Evolutionary conservation across 2,113 vertebrate genomes (phyloP).

Genomic region (Scytalopus superciliaris): DNA sequence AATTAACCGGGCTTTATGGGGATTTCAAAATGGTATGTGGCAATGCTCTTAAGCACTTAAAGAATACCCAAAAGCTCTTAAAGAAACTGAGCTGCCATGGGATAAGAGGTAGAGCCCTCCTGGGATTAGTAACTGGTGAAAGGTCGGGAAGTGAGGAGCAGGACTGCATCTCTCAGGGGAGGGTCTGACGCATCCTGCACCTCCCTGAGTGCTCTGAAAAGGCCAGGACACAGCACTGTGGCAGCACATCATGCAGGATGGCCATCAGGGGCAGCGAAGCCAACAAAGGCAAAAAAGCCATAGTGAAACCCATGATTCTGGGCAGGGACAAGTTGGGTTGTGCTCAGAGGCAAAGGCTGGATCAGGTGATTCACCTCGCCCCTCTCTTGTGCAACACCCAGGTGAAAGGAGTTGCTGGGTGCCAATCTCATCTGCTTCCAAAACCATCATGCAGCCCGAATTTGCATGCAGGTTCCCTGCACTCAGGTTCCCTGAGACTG

Average conservation of each 20-base stretch:
- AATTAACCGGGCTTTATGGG: slow-evolving; percentile 3
- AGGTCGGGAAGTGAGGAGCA: background rate
- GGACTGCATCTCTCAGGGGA: background rate
- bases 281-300: background rate
- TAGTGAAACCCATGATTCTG: background rate
- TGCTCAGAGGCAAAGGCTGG: background rate
- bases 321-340: background rate
- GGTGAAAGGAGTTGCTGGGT: background rate
- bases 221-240: background rate
- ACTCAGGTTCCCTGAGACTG: background rate
- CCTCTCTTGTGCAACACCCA: background rate
- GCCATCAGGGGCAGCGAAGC: background rate
- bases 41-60: slow-evolving; percentile 45
- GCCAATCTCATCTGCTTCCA: background rate
- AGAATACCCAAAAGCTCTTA: slow-evolving; percentile 31
- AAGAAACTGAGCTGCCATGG: background rate
- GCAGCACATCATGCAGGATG: background rate
- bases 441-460: background rate
- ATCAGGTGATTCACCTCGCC: background rate
- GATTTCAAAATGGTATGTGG: slow-evolving; percentile 18
- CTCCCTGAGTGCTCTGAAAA: background rate
- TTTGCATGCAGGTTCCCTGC: background rate
- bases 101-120: background rate
- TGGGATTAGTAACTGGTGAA: background rate
- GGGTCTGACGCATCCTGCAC: background rate